These are phyloP conservation scores for Xenopus laevis DNA, from an alignment of 2,113 vertebrate species.

Conservation along the genomic window DNA sequence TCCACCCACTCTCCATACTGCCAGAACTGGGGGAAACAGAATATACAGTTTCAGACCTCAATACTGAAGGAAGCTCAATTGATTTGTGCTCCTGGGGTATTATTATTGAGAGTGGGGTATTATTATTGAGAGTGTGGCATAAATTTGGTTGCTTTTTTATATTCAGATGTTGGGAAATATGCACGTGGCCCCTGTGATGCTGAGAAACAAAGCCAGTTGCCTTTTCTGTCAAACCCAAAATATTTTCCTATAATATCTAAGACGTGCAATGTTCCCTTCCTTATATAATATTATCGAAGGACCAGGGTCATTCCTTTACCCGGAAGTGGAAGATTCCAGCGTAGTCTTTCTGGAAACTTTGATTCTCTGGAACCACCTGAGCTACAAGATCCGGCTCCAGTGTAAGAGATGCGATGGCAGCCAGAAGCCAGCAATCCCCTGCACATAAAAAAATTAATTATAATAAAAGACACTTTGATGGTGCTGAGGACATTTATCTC, in stretches of 20 bases:
- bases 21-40: conserved; percentile 64
- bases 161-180: too few relatives aligned
- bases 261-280: too few relatives aligned
- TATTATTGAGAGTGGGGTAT: accelerated
- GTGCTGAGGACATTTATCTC: too few relatives aligned
- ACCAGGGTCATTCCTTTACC: conserved; percentile 51
- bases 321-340: conserved; percentile 72
- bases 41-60: background rate
- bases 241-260: too few relatives aligned
- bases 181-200: too few relatives aligned
- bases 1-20: conserved; percentile 73
- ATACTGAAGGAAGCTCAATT: background rate
- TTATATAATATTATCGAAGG: background rate
- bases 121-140: background rate
- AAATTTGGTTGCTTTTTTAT: background rate
- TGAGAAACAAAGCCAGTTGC: too few relatives aligned
- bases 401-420: conserved; percentile 69
- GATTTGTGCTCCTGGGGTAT: background rate
- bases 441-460: background rate
- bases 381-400: conserved; percentile 63
- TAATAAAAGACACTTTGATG: too few relatives aligned
- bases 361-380: conserved; percentile 58
- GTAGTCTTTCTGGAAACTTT: conserved; percentile 65
- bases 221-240: too few relatives aligned
- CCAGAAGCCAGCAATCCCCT: conserved; percentile 75